Evolutionary conservation across 2,113 vertebrate genomes (phyloP).

Genomic region (Brachyhypopomus occidentalis): DNA sequence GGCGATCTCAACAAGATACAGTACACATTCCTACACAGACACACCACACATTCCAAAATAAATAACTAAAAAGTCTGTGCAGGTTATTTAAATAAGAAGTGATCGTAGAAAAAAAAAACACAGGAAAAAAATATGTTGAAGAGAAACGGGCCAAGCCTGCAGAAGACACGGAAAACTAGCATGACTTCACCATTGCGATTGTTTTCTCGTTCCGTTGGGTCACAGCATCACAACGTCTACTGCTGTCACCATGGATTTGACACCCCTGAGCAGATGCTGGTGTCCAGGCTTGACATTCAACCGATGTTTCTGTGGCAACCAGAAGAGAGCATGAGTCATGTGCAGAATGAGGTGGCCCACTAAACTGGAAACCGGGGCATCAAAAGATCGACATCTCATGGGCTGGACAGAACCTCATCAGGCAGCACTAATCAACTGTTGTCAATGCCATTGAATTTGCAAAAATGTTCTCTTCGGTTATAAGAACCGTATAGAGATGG

Average conservation of each 20-base stretch:
- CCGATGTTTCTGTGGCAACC: conserved; percentile 59
- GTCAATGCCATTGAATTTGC: neutral
- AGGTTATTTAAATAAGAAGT: neutral
- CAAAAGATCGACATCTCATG: conserved; percentile 24
- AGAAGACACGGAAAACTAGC: neutral
- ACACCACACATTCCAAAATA: neutral
- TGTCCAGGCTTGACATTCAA: conserved; percentile 50
- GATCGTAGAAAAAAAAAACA: neutral
- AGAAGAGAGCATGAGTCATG: conserved; percentile 49
- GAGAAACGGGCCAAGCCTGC: neutral
- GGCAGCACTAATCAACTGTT: conserved; percentile 16
- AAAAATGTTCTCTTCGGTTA: neutral
- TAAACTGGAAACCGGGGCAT: conserved; percentile 27
- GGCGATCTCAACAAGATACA: neutral
- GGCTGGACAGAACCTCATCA: conserved; percentile 16
- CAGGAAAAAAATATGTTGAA: neutral
- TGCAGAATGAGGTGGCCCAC: conserved; percentile 38
- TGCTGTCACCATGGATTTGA: neutral
- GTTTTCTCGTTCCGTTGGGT: neutral
- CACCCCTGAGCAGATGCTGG: conserved; percentile 3
- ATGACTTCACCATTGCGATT: neutral
- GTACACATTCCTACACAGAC: neutral
- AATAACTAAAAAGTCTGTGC: neutral
- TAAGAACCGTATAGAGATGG: neutral
- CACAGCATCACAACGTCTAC: neutral